These are phyloP conservation scores for Diachasmimorpha longicaudata DNA, from an alignment of 1,140 invertebrate species.

Conservation along the genomic window DNA sequence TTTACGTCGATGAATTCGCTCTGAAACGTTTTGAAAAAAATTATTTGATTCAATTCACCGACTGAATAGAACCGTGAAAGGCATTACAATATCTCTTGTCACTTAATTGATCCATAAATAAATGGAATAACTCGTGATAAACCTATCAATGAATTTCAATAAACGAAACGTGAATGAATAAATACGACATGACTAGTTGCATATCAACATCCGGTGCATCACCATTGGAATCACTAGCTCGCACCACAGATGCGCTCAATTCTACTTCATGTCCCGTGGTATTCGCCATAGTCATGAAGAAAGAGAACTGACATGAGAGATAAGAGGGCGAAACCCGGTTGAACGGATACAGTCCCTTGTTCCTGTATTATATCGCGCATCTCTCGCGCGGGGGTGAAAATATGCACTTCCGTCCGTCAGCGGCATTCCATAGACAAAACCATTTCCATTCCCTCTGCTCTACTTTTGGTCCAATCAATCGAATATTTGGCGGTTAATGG, in stretches of 20 bases:
- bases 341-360: constrained; percentile 32
- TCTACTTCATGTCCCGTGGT: background rate
- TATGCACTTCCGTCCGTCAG: constrained; percentile 24
- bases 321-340: constrained; percentile 23
- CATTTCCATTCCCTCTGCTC: background rate
- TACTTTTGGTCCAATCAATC: background rate
- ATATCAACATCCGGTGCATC: constrained; percentile 28
- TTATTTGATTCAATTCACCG: too few species aligned
- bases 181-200: background rate
- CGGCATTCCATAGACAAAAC: constrained; percentile 14
- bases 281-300: background rate
- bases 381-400: constrained; percentile 28
- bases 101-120: too few species aligned
- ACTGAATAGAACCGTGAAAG: too few species aligned
- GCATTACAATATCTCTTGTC: too few species aligned
- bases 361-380: constrained; percentile 22
- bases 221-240: background rate
- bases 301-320: constrained; percentile 11
- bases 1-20: too few species aligned
- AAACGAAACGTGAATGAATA: background rate
- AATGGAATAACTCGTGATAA: too few species aligned
- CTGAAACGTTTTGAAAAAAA: too few species aligned
- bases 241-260: constrained; percentile 21
- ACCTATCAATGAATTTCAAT: too few species aligned
- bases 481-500: background rate